phyloP scores from a whole-genome alignment of 2,113 vertebrate species.

The Burhinus oedicnemus region DNA sequence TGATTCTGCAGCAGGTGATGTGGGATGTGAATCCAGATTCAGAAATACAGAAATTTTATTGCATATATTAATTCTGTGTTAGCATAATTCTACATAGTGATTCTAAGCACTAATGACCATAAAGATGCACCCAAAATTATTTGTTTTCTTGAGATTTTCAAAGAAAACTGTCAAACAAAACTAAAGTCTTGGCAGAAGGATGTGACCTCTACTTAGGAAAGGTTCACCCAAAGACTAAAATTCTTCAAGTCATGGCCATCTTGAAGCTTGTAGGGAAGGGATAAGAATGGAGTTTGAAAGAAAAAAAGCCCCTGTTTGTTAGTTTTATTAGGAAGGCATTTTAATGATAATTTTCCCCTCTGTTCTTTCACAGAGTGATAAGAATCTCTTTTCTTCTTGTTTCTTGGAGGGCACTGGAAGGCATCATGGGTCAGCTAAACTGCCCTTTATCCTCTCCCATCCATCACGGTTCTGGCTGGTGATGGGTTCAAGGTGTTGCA shows the following conservation, averaged over 20 bases:
- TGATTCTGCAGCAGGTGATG: not conserved
- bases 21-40: not conserved
- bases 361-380: constrained; percentile 64
- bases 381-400: constrained; percentile 70
- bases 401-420: constrained; percentile 65
- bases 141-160: not conserved
- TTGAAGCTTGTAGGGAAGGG: constrained; percentile 38
- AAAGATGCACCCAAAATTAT: not conserved
- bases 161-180: not conserved
- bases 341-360: constrained; percentile 66
- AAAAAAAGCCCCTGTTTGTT: constrained; percentile 54
- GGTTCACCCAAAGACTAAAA: constrained; percentile 50
- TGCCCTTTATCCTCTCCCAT: constrained; percentile 70
- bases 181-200: not conserved
- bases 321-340: constrained; percentile 69
- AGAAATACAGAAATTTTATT: not conserved
- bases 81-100: not conserved
- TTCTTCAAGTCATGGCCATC: constrained; percentile 51
- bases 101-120: not conserved
- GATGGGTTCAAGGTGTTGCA: constrained; percentile 73
- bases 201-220: constrained; percentile 45
- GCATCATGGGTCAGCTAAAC: constrained; percentile 63
- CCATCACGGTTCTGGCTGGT: constrained; percentile 66
- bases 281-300: constrained; percentile 45
- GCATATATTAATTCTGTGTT: not conserved